phyloP scores from a whole-genome alignment of 1,140 invertebrate species.

The Plectrocnemia conspersa region DNA sequence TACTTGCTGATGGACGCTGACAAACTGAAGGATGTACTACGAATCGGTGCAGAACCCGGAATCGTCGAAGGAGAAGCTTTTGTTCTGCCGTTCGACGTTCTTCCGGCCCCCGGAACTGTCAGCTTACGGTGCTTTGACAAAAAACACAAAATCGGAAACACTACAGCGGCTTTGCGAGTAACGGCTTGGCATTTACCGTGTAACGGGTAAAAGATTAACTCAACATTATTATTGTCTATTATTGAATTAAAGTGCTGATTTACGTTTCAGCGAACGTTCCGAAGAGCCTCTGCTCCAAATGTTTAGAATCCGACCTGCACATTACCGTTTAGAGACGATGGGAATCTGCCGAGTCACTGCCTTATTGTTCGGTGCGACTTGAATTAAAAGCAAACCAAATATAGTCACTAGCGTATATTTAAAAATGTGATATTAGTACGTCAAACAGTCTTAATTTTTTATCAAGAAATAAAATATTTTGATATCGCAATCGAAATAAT shows the following conservation, averaged over 20 bases:
- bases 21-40: slow-evolving; percentile 5
- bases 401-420: no score
- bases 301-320: slow-evolving; percentile 6
- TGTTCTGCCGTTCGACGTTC: slow-evolving; percentile 6
- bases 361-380: no score
- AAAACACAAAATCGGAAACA: slow-evolving; percentile 11
- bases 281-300: neutral
- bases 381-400: no score
- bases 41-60: slow-evolving; percentile 10
- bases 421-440: no score
- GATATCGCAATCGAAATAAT: no score
- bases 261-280: neutral
- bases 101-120: slow-evolving; percentile 8
- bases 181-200: neutral
- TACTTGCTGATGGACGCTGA: slow-evolving; percentile 15
- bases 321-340: slow-evolving; percentile 9
- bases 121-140: slow-evolving; percentile 10
- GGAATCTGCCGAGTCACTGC: slow-evolving; percentile 15
- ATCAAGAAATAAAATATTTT: no score
- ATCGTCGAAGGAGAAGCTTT: slow-evolving; percentile 3
- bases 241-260: neutral
- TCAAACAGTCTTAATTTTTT: no score
- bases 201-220: slow-evolving; percentile 2
- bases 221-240: neutral
- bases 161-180: slow-evolving; percentile 15